phyloP scores from a whole-genome alignment of 2,113 vertebrate species.

The human region DNA sequence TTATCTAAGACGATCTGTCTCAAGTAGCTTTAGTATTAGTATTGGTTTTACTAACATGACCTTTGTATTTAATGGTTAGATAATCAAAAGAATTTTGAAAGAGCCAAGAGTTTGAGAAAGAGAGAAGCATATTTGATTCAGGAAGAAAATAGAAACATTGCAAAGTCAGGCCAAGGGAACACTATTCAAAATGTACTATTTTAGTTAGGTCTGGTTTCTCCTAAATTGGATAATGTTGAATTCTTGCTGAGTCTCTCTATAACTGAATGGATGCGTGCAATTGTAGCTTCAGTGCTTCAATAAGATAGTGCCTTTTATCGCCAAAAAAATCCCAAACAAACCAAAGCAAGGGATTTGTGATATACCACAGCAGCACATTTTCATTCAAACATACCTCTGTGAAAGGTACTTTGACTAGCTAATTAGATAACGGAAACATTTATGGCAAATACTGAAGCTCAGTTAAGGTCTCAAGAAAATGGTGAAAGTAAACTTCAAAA shows the following conservation, averaged over 20 bases:
- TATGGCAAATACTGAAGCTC: not conserved
- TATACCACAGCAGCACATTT: not conserved
- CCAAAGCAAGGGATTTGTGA: not conserved
- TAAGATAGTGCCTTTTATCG: not conserved
- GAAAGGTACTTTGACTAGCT: not conserved
- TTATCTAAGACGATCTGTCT: not conserved
- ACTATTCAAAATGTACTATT: not conserved
- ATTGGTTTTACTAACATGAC: constrained; percentile 5
- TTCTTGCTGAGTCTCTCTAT: not conserved
- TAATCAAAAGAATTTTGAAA: constrained; percentile 26
- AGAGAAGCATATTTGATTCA: not conserved
- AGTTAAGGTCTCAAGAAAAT: not conserved
- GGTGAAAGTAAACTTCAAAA: not conserved
- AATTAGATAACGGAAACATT: not conserved
- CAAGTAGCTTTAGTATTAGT: not conserved
- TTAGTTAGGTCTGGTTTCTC: not conserved
- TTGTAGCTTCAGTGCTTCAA: not conserved
- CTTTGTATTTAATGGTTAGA: not conserved
- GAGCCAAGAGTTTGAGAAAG: not conserved
- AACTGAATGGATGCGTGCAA: not conserved
- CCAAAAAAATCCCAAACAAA: not conserved
- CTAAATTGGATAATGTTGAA: not conserved
- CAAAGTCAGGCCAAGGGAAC: not conserved
- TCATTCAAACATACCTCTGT: not conserved
- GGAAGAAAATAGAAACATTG: constrained; percentile 11